Percentiles rank a stretch among this genome's conserved stretches.
These are phyloP conservation scores for Rotaria sp. DNA, from an alignment of 2,888 invertebrate genomes.

Conservation along the genomic window DNA sequence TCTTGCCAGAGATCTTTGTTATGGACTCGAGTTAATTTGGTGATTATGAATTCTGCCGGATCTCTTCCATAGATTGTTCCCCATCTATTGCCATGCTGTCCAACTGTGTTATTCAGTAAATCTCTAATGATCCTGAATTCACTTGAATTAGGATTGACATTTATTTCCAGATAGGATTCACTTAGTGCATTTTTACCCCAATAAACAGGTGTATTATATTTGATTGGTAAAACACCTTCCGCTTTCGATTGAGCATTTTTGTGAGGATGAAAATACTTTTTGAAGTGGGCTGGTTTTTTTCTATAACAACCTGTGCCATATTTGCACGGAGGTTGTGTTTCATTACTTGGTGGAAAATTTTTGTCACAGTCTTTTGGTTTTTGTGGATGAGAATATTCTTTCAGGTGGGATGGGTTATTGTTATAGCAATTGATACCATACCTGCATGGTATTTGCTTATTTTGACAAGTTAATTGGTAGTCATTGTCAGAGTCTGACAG, in stretches of 20 bases:
- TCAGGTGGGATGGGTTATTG: too few species aligned
- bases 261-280: too few species aligned
- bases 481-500: too few species aligned
- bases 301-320: too few species aligned
- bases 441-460: too few species aligned
- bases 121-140: not conserved
- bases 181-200: not conserved
- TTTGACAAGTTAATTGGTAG: too few species aligned
- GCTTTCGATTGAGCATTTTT: not conserved
- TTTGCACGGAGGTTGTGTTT: too few species aligned
- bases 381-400: too few species aligned
- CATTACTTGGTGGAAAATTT: too few species aligned
- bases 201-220: not conserved
- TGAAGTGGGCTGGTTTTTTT: too few species aligned
- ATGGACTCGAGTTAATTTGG: not conserved
- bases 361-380: too few species aligned
- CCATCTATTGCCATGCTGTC: not conserved
- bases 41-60: not conserved
- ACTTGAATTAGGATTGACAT: not conserved
- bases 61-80: not conserved
- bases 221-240: not conserved
- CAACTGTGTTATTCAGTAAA: not conserved
- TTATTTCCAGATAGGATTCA: not conserved
- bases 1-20: not conserved
- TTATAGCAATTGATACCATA: too few species aligned